These are phyloP conservation scores for Agapetus fuscipes DNA, from an alignment of 2,888 invertebrate species.

Conservation along the genomic window DNA sequence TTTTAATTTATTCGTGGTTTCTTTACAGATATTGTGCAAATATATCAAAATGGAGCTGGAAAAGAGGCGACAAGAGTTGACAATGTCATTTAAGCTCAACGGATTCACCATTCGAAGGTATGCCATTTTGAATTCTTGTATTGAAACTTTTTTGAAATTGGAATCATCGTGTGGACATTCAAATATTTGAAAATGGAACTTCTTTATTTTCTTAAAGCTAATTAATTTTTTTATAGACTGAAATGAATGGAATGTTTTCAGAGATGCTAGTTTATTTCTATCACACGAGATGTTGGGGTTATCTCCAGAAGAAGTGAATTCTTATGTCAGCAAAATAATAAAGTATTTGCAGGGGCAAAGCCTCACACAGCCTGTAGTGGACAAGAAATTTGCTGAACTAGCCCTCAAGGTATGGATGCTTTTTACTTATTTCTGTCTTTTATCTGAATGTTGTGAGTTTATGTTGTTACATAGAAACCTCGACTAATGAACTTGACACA, in stretches of 20 bases:
- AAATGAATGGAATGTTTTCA: conserved; percentile 24
- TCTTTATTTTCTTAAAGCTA: no score
- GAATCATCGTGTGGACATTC: no score
- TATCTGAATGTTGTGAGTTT: no score
- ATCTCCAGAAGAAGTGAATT: conserved; percentile 49
- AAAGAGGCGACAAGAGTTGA: conserved; percentile 49
- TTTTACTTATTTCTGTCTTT: neutral
- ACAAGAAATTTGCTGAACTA: conserved; percentile 58
- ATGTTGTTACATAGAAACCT: no score
- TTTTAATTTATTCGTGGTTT: neutral
- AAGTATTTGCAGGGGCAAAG: conserved; percentile 72
- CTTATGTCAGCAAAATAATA: conserved; percentile 65
- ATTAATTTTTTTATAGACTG: neutral
- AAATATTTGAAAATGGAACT: no score
- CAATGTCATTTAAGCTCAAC: conserved; percentile 62
- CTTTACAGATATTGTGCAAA: no score
- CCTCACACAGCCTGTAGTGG: conserved; percentile 60
- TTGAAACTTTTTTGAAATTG: no score
- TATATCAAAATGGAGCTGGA: conserved; percentile 30
- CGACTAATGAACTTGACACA: no score
- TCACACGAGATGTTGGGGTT: conserved; percentile 59
- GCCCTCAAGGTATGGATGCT: conserved; percentile 53
- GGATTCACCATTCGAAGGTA: conserved; percentile 61
- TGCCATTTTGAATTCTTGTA: conserved; percentile 11
- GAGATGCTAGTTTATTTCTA: conserved; percentile 64